Evolutionary conservation across 2,113 vertebrate genomes (phyloP).

Genomic region (Etheostoma spectabile): DNA sequence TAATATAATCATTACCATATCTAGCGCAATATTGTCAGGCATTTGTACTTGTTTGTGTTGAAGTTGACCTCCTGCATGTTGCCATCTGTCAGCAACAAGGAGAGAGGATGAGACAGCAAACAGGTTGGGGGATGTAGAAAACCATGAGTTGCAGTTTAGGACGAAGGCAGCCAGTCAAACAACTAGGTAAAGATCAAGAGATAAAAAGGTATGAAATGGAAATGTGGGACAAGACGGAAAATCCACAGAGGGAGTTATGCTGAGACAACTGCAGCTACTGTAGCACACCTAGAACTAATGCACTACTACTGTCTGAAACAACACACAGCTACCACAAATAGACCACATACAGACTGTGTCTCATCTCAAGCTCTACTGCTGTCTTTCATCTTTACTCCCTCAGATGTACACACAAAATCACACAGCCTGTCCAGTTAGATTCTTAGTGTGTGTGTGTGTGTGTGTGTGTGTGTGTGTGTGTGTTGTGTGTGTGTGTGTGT

Average conservation of each 20-base stretch:
- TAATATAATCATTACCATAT: not conserved
- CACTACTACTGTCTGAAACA: slow-evolving; percentile 19
- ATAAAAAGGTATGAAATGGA: slow-evolving; percentile 8
- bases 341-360: slow-evolving; percentile 14
- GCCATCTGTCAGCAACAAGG: slow-evolving; percentile 30
- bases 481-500: slow-evolving; percentile 18
- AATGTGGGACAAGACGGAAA: slow-evolving; percentile 1
- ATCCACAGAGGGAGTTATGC: slow-evolving; percentile 4
- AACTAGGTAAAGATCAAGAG: slow-evolving; percentile 1
- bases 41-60: slow-evolving; percentile 4
- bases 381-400: not conserved
- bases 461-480: slow-evolving; percentile 19
- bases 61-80: slow-evolving; percentile 9
- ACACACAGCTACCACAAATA: not conserved
- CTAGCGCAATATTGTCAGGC: not conserved
- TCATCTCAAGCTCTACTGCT: not conserved
- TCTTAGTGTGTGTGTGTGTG: slow-evolving; percentile 12
- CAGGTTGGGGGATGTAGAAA: not conserved
- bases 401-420: slow-evolving; percentile 21
- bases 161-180: slow-evolving; percentile 4
- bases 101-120: not conserved
- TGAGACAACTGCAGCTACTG: not conserved
- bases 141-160: not conserved
- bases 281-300: not conserved
- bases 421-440: slow-evolving; percentile 5